Base-by-base conservation (phyloP, 2,113 vertebrate species). In the Athene cunicularia region DNA sequence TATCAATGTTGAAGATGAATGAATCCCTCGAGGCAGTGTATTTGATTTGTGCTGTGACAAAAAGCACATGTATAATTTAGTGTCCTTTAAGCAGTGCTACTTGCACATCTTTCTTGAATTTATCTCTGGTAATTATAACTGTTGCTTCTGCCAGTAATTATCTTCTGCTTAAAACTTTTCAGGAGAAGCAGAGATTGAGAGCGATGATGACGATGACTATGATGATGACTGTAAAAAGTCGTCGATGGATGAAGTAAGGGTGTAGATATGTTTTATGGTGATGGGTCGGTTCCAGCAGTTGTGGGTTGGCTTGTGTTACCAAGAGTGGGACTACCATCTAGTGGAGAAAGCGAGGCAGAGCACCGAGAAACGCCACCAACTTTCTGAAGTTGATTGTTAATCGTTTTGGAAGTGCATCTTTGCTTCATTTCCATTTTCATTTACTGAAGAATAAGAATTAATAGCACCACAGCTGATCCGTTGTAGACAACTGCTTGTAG, bases 171-270 rank as follows among this genome's bases (percentile, higher is more conserved):
- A 58, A 87, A 97, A 90, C 91, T 67, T 97, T 97, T 64, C 97
- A 99, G 99, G 99, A 53, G 99, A 99, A 93, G 99, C 99, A 59
- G 99, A 99, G 16, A 99, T 99, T 1, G 99, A 99, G 64, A 99
- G 99, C 10, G 99, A 99, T 1, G 99, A 99, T 4, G 99, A 99
- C 11, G 99, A 99, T 12, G 99, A 99, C 4, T 99, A 99, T 1
- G 99, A 99, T 10, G 99, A 99, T 43, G 99, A 99, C 21, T 99
- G 99, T 98, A 99, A 99, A 97, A 99, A 99, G 93, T 99, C 99
- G 66, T 99, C 99, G 12, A 99, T 99, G 98, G 99, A 99, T 85
- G 99, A 99, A 98, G 99, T 99, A 95, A 82, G 98, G 52, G 23
- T 8, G 4, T 24, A 43, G 30, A 35, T 80, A 63, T 6, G 35